Evolutionary conservation across 1,140 invertebrate species (phyloP), one percentile per base, ranked within the genome.

Genomic region (Laupala kohalensis): DNA sequence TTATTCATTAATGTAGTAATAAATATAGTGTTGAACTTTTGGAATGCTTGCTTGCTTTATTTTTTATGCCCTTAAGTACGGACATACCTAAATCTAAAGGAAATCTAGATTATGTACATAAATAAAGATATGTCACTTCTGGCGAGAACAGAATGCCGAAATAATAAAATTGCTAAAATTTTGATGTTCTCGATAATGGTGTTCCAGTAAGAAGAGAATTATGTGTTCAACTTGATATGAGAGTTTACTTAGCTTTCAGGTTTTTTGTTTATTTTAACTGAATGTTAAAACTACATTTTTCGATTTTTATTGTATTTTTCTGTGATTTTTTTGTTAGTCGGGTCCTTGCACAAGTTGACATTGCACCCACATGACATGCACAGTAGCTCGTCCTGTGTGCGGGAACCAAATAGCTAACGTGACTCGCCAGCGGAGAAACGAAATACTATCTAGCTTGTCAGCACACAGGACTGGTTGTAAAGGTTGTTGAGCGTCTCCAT

Each of bases 111-210:
- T 65, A 65, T 68, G n/a, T 30, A 68, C 67, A 68, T 68, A 68
- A 19, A 19, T n/a, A 28, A 68, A n/a, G n/a, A 25, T 65, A 68
- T 68, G 67, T 68, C 27, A 68, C 28, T 68, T 68, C 67, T 68
- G 28, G 67, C 67, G 24, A 37, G 67, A 68, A 9, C n/a, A 53
- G 37, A 53, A 53, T 13, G 19, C 37, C 37, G 9, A 53, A 53
- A 53, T 53, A 53, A 53, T 13, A 0, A 53, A 19, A 13, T 53
- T 53, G 37, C 37, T 2, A 53, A 53, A 53, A 2, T 53, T 53
- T 53, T 9, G 37, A 53, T 53, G 37, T 53, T 53, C 37, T 53
- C 37, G 37, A 53, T 9, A 53, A 53, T 53, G 19, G 9, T 9
- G 37, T 53, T 53, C n/a, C 37, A 53, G 37, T 53, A 13, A 53